Evolutionary conservation across 2,888 invertebrate genomes (phyloP).

Genomic region (Blomia tropicalis): DNA sequence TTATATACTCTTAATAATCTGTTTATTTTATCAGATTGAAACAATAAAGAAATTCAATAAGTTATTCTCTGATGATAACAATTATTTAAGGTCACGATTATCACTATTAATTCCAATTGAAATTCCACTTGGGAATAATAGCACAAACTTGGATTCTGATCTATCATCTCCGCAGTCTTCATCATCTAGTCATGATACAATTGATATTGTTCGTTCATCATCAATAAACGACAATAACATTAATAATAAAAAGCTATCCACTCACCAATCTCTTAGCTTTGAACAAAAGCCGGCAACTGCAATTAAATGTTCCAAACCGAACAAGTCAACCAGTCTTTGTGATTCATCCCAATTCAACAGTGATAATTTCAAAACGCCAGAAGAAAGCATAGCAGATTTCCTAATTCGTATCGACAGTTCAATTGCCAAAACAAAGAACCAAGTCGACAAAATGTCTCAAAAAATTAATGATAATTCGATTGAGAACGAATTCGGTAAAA

Average conservation of each 20-base stretch:
- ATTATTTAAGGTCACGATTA: slow-evolving; percentile 58
- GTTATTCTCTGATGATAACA: slow-evolving; percentile 78
- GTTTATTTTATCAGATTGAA: too few relatives aligned
- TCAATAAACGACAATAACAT: neutral
- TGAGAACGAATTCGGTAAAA: neutral
- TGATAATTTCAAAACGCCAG: slow-evolving; percentile 30
- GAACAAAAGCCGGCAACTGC: neutral
- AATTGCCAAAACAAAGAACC: slow-evolving; percentile 36
- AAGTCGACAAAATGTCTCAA: slow-evolving; percentile 33
- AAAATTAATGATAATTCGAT: slow-evolving; percentile 11
- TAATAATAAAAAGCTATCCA: neutral
- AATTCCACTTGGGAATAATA: neutral
- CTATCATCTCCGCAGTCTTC: slow-evolving; percentile 12
- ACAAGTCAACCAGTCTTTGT: slow-evolving; percentile 14
- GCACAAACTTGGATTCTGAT: neutral
- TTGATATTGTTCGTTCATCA: neutral
- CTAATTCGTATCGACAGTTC: slow-evolving; percentile 37
- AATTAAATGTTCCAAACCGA: neutral
- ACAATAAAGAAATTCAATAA: slow-evolving; percentile 78
- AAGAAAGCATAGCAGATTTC: slow-evolving; percentile 35
- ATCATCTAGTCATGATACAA: slow-evolving; percentile 11
- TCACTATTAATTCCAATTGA: slow-evolving; percentile 13
- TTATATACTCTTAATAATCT: slow-evolving; percentile 17
- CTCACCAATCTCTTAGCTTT: slow-evolving; percentile 1
- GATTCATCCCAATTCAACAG: slow-evolving; percentile 13